Evolutionary conservation across 2,797 vertebrate genomes (phyloP).

Genomic region (Falco peregrinus): DNA sequence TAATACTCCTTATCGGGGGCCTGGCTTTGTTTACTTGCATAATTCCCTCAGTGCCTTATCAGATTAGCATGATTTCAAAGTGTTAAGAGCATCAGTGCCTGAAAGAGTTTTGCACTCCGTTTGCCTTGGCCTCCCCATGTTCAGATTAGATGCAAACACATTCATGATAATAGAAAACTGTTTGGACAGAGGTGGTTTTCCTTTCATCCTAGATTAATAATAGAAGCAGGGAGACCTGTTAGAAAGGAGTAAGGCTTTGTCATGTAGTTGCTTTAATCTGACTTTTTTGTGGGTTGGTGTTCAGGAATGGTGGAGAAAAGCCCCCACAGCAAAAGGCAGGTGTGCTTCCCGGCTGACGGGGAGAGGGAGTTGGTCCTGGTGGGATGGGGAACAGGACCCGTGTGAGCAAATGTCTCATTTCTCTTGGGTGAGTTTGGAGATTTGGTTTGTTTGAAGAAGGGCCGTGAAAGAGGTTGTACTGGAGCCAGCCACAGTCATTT

Average conservation of each 20-base stretch:
- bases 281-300: background rate
- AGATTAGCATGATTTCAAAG: constrained; percentile 55
- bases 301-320: background rate
- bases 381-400: fast-evolving
- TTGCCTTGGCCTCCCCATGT: background rate
- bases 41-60: constrained; percentile 43
- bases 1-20: background rate
- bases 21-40: constrained; percentile 40
- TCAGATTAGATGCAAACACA: background rate
- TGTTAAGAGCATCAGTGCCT: constrained; percentile 26
- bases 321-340: background rate
- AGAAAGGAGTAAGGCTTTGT: background rate
- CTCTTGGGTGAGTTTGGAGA: background rate
- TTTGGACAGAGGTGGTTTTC: background rate
- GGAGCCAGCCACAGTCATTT: background rate
- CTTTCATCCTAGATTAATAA: background rate
- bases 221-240: background rate
- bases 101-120: background rate
- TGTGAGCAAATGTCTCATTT: background rate
- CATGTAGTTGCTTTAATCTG: background rate
- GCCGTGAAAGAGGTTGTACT: background rate
- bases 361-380: background rate
- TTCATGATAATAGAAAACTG: background rate
- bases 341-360: background rate
- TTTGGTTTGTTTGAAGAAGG: background rate